Base-by-base conservation (phyloP, 2,113 vertebrate species). In the Micronycteris hirsuta region DNA sequence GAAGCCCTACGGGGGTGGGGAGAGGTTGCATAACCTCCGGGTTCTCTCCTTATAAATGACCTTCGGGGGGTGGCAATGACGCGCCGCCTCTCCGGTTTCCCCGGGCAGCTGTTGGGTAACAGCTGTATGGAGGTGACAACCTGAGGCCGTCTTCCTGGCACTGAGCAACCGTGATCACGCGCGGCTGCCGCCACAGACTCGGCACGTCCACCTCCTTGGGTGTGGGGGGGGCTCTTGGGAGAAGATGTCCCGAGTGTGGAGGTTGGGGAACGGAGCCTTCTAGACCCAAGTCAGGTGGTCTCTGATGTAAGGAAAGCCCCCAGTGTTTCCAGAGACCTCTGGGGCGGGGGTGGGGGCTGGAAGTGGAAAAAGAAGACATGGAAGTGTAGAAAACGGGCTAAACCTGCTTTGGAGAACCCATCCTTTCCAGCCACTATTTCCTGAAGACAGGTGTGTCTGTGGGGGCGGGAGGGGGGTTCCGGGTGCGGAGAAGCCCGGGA, bases 11-110 rank as follows among this genome's bases (percentile, higher is more conserved):
- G 86, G 47, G 86, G 54, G 3, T 13, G 13, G n/a, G 81, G 95
- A 91, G 95, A 86, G 93, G 96, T 97, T 96, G 96, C 13, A 2
- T 92, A 54, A 86, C 94, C 90, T 95, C 98, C 49, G 67, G 94
- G 87, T 83, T 96, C 97, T 96, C 97, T 81, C 92, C 22, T 86
- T 93, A 16, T 84, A 7, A 67, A 10, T 98, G 98, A 98, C 98
- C 98, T 98, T 98, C 61, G 31, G 45, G 73, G 36, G 73, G 83
- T 52, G 82, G 73, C 82, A 86, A 78, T 19, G 96, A 97, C 33
- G n/a, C 36, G 63, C 38, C 24, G 36, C 45, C 86, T 86, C 97
- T 98, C 96, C 86, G 15, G 96, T 97, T 98, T 97, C 97, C 96
- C 89, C n/a, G 80, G 96, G 78, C 97, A 97, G 77, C 36, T 63